Percentiles rank a stretch among this genome's conserved stretches.
Evolutionary conservation across 2,888 invertebrate genomes (phyloP).

Genomic region (Chaitophorus viminalis): DNA sequence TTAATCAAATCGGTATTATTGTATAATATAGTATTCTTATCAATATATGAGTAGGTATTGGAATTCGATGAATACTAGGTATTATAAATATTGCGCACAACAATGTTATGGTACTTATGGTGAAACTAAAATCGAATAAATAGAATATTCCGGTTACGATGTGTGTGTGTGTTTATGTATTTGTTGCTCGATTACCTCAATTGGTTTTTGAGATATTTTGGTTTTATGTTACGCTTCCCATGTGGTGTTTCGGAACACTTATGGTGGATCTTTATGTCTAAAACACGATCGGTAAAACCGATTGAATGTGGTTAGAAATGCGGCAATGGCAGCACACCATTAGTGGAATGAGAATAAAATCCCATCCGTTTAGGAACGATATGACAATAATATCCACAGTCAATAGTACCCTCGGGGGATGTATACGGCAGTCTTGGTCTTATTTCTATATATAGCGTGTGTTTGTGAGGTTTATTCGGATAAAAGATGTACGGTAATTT

Average conservation of each 20-base stretch:
- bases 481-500: slow-evolving; percentile 12
- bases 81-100: background rate
- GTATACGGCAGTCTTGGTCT: background rate
- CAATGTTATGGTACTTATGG: too few relatives aligned
- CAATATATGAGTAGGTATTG: too few relatives aligned
- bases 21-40: too few relatives aligned
- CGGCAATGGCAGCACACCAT: slow-evolving; percentile 39
- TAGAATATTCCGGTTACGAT: background rate
- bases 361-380: slow-evolving; percentile 47
- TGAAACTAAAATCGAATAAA: background rate
- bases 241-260: slow-evolving; percentile 3
- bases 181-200: slow-evolving; percentile 5
- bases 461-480: slow-evolving; percentile 24
- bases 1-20: too few relatives aligned
- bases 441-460: background rate
- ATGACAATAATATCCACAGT: slow-evolving; percentile 55
- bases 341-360: slow-evolving; percentile 57
- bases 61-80: too few relatives aligned
- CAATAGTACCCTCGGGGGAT: slow-evolving; percentile 48
- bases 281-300: slow-evolving; percentile 27
- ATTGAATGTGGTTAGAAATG: slow-evolving; percentile 36
- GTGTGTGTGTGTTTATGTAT: background rate
- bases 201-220: slow-evolving; percentile 23
- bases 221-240: slow-evolving; percentile 10
- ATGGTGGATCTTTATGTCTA: slow-evolving; percentile 31